Evolutionary conservation across 2,888 invertebrate species (phyloP), one percentile per base, ranked within the genome.

Genomic region (Lasioglossum lativentre): DNA sequence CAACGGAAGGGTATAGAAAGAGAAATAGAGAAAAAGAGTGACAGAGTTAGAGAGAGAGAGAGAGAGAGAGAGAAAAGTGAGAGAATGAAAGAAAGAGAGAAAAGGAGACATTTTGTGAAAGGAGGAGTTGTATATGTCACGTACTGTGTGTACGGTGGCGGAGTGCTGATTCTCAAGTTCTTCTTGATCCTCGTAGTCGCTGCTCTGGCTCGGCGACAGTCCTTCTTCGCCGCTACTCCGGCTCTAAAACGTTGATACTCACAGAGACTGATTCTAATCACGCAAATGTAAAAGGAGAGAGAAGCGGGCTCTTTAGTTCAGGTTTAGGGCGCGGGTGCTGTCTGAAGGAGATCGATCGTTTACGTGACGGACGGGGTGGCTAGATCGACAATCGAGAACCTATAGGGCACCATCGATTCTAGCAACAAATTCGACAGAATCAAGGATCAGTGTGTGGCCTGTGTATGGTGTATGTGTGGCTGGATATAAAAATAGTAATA

Each of bases 181-280:
- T 92, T 97, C 97, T 94, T 97, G 97, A 94, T 96, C 96, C 95
- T 97, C 97, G 95, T 97, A 97, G 95, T 97, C 97, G 89, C 97
- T 97, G 94, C 97, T 97, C 89, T 97, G 97, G 94, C 96, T 97
- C 80, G 97, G 97, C 82, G 97, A 97, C 77, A 96, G 93, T 81
- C 96, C 96, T 87, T 96, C 96, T 92, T 96, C 96, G 87, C 96
- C 96, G 90, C 96, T 96, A 94, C 96, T 96, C 88, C 96, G 95
- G 89, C 95, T 95, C 95, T 95, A 93, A 93, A 95, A 94, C 78
- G 89, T 94, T 92, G 91, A 93, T 91, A 90, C 83, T 91, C 90
- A 90, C 91, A 91, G 91, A 91, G 88, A 92, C 86, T 87, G 81
- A 56, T 90, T 91, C 92, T 90, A 90, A 89, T 89, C 85, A 89